Conservation (phyloP, 2,113 vertebrate genomes). For the Daphoenositta chrysoptera region DNA sequence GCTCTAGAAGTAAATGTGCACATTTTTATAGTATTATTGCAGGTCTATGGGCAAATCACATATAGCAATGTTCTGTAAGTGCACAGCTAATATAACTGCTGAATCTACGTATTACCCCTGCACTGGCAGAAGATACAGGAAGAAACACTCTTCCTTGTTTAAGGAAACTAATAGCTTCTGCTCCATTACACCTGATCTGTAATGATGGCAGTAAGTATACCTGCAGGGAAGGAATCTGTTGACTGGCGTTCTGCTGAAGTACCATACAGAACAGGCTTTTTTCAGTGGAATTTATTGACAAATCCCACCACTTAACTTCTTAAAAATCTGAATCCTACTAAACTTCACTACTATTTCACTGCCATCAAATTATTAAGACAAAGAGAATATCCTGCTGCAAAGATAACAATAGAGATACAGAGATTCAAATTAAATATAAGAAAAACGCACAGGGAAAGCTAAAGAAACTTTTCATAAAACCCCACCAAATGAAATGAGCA, state of each 20-base stretch:
- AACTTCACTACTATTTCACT: constrained; percentile 61
- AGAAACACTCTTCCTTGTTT: constrained; percentile 71
- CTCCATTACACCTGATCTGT: constrained; percentile 79
- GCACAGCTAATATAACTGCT: constrained; percentile 19
- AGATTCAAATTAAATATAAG: constrained; percentile 47
- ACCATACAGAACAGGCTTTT: neutral
- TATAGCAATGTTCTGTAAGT: constrained; percentile 2
- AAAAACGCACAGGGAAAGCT: constrained; percentile 18
- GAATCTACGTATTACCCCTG: constrained; percentile 64
- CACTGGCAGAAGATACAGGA: constrained; percentile 21
- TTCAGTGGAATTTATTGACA: constrained; percentile 72
- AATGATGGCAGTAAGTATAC: constrained; percentile 68
- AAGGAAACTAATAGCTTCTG: constrained; percentile 78
- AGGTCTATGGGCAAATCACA: constrained; percentile 41
- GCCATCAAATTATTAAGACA: constrained; percentile 70
- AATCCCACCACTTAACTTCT: constrained; percentile 76
- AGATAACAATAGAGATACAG: constrained; percentile 58
- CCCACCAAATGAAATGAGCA: constrained; percentile 37
- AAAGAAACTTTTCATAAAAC: constrained; percentile 54
- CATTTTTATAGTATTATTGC: constrained; percentile 22
- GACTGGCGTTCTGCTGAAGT: constrained; percentile 67
- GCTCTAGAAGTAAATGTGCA: constrained; percentile 34
- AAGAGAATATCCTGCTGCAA: constrained; percentile 64
- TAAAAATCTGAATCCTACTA: constrained; percentile 67
- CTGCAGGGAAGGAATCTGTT: constrained; percentile 72